Evolutionary conservation across 2,888 invertebrate species (phyloP), one percentile per base, ranked within the genome.

Genomic region (Coenonympha arcania): DNA sequence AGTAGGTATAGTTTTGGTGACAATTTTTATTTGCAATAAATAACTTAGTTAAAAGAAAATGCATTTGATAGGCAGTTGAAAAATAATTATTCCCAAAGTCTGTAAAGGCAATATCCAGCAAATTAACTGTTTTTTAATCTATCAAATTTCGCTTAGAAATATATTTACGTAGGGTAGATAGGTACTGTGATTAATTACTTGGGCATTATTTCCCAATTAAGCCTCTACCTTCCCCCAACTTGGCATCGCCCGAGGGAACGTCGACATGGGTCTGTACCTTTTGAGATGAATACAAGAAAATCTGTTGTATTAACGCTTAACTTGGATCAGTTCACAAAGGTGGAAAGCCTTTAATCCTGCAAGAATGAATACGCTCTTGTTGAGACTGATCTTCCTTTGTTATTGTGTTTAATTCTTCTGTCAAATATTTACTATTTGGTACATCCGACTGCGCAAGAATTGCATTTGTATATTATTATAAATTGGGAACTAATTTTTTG

Each of bases 131-230:
- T 33, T 31, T 43, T 28, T 28, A 11, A 11, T 28, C 28, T 19
- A 45, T 26, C 18, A 45, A 26, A 37, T 28, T 37, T 18, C 45
- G 28, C 28, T 36, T 28, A 45, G 22, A 8, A 26, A 15, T 24
- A 33, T 31, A 18, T 43, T 30, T 22, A 43, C 37, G 33, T 30
- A 41, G 48, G 45, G 45, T 48, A 50, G 49, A 50, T 52, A 55
- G 47, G 49, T 33, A 52, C 75, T 71, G 80, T 85, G 83, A 86
- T 86, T 83, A 85, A 86, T 85, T 76, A 85, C 71, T 75, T 71
- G 71, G 70, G 77, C 77, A 83, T 85, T 85, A 85, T 81, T 86
- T 82, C 76, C 84, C 79, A 85, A 86, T 85, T 85, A 84, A 83
- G 77, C 77, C 69, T n/a, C n/a, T 72, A 79, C 78, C 76, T 79